These are phyloP conservation scores for Anguilla pacifica DNA, from an alignment of 2,797 vertebrate species.

Conservation along the genomic window DNA sequence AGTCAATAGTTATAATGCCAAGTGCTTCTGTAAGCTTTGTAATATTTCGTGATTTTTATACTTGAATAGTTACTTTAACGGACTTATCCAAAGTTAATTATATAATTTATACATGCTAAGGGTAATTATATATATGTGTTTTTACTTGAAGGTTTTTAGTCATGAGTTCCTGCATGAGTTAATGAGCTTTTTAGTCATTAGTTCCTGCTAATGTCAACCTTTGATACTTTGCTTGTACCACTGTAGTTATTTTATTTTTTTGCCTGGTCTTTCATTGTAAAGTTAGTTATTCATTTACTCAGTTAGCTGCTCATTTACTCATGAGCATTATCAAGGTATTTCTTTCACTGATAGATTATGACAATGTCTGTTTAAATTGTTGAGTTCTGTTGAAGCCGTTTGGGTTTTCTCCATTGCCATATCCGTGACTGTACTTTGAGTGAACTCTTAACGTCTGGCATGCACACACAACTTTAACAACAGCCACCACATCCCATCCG, in stretches of 20 bases:
- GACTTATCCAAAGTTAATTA: neutral
- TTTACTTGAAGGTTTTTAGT: neutral
- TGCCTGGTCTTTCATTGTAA: neutral
- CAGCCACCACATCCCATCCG: neutral
- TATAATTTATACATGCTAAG: neutral
- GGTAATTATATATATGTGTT: neutral
- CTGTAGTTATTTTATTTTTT: neutral
- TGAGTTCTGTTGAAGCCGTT: neutral
- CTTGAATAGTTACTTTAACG: neutral
- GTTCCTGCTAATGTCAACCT: neutral
- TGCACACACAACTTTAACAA: neutral
- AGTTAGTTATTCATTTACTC: neutral
- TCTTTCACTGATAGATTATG: neutral
- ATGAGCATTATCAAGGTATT: neutral
- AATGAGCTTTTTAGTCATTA: neutral
- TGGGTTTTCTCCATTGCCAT: constrained; percentile 12
- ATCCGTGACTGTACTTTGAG: constrained; percentile 18
- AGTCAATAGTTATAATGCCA: neutral
- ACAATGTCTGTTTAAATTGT: neutral
- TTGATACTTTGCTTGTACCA: neutral
- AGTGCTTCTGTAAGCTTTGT: neutral
- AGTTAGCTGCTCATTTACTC: neutral
- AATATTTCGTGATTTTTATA: neutral
- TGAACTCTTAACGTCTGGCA: neutral
- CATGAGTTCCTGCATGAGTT: neutral